Conservation (phyloP, 1,140 invertebrate genomes). For the Trichonephila inaurata region DNA sequence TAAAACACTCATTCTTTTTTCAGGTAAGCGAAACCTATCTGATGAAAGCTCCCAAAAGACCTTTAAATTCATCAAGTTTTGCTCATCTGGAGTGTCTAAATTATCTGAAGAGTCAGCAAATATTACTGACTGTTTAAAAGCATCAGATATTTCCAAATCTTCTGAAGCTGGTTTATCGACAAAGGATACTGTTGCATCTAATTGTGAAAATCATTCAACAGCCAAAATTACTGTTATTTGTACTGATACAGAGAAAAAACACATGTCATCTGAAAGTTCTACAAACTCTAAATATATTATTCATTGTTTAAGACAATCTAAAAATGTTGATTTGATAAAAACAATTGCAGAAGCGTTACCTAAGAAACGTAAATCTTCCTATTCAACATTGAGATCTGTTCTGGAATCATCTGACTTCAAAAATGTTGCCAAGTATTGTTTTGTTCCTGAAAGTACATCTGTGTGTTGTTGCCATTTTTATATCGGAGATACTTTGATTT, state of each 20-base stretch:
- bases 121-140: not conserved
- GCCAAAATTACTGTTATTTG: no score
- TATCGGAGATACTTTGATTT: constrained; percentile 1
- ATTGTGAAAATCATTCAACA: not conserved
- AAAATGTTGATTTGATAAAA: not conserved
- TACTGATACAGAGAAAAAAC: not conserved
- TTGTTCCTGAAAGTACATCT: not conserved
- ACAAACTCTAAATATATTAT: not conserved
- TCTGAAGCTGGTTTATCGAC: no score
- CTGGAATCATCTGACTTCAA: not conserved
- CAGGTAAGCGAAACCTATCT: not conserved
- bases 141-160: not conserved
- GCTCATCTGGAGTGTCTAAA: not conserved
- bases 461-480: constrained; percentile 15
- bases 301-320: not conserved
- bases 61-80: constrained; percentile 53
- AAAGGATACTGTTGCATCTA: not conserved
- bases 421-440: not conserved
- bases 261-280: not conserved
- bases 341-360: not conserved
- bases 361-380: not conserved
- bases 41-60: not conserved
- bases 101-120: not conserved
- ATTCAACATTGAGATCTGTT: no score
- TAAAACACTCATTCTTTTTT: not conserved